A percentile compares a stretch with the other conserved stretches of the same genome.
These are phyloP conservation scores for Physeter macrocephalus DNA, from an alignment of 2,113 vertebrate genomes.

Conservation along the genomic window DNA sequence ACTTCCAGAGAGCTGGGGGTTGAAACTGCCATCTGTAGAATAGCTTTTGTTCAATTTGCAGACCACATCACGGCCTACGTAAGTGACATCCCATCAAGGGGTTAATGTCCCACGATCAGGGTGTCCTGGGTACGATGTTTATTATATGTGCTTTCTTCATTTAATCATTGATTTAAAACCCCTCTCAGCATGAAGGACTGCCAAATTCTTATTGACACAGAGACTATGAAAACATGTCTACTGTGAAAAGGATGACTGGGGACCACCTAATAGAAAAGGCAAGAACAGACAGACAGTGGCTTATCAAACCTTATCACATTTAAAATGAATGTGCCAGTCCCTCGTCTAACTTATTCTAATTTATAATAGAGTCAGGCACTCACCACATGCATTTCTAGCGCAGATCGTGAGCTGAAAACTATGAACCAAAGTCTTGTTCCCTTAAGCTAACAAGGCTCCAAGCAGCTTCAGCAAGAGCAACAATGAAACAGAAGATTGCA, in stretches of 20 bases:
- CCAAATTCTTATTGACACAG: not conserved
- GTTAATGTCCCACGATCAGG: not conserved
- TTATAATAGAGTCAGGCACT: constrained; percentile 34
- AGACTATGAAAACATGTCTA: not conserved
- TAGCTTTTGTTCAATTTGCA: constrained; percentile 40
- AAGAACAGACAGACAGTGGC: not conserved
- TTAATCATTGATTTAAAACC: not conserved
- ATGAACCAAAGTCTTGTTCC: constrained; percentile 48
- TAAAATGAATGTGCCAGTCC: not conserved
- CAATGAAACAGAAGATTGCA: constrained; percentile 51
- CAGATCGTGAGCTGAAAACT: constrained; percentile 49
- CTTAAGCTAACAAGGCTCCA: constrained; percentile 54
- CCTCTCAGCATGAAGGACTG: not conserved
- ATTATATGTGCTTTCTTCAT: not conserved
- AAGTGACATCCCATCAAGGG: not conserved
- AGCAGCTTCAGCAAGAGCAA: constrained; percentile 32
- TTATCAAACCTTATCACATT: not conserved
- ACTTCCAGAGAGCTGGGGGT: not conserved
- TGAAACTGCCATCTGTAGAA: not conserved
- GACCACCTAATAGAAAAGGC: not conserved
- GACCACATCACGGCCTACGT: not conserved
- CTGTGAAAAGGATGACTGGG: not conserved
- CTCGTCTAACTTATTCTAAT: constrained; percentile 48
- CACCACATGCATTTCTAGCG: constrained; percentile 14
- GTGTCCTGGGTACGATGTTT: not conserved